Evolutionary conservation across 2,888 invertebrate species (phyloP), one percentile per base, ranked within the genome.

Genomic region (Mesorhabditis sp.): DNA sequence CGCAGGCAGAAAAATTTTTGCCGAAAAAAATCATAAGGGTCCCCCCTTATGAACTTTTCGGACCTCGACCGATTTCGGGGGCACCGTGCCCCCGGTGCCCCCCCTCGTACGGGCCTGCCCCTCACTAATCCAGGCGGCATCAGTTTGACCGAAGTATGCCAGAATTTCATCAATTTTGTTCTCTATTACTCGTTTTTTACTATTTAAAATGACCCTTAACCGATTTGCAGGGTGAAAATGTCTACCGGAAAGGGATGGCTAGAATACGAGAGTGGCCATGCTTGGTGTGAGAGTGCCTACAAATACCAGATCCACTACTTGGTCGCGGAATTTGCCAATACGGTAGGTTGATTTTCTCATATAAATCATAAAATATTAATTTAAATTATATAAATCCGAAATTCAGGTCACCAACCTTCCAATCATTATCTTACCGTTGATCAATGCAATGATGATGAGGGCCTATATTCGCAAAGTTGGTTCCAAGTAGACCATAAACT

Each of bases 221-320:
- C 28, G 28, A 28, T 28, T 28, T 28, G 28, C 28, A 28, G 28
- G 28, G 28, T 28, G 28, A 28, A 28, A 28, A 28, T 28, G 28
- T 28, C 28, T 28, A 28, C 28, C 28, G 28, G 28, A 28, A 50
- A 50, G n/a, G 58, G 67, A 6, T 83, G 80, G 80, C 82, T 83
- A 70, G 81, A 83, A 67, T 83, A 83, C 70, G 83, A 83, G 69
- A 74, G 76, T 7, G 83, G 83, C 4, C 81, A 80, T 70, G 79
- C 83, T 6, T 83, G 83, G 83, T 82, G 82, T 73, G 83, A 83
- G 65, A 78, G 78, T 63, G 83, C 82, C 43, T 82, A 83, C 79
- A 83, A 83, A 70, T 83, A 83, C 73, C 80, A 83, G 70, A 83
- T 80, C 5, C 71, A 80, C 42, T 78, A 82, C 4, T 77, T 80